Evolutionary conservation across 2,797 vertebrate species (phyloP), one percentile per base, ranked within the genome.

Genomic region (Aplochiton taeniatus): DNA sequence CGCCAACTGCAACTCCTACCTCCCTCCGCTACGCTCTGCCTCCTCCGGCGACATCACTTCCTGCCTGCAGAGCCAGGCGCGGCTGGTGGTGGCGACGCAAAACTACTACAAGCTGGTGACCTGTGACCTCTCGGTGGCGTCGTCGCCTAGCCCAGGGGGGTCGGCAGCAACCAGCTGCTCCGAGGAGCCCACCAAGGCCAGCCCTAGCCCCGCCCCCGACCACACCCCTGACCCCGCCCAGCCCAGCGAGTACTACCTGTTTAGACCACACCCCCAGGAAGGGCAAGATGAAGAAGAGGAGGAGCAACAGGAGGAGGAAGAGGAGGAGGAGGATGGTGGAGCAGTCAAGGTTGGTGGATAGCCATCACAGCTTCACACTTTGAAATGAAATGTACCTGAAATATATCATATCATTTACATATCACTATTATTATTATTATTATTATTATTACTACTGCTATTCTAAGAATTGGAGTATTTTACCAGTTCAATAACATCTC

Each of bases 91-190:
- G 69, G 94, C 97, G 89, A 98, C 96, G 11, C 97, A 99, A 83
- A 98, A 99, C 90, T 99, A 99, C 76, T 99, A 99, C 68, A 98
- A 98, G 73, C 88, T 99, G 82, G 97, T 99, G 68, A 98, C 97
- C 0, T 98, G 97, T 52, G 97, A 99, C 86, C 88, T 99, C 54
- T 98, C 96, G 9, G 96, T 96, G 48, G 97, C 98, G 75, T 98
- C 97, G 0, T 96, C 97, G 0, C 96, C 96, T 1, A 98, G 96
- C 76, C 96, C 96, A 0, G 95, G 87, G 0, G 95, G 95, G 47
- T 98, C 97, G 11, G 96, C 96, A 0, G 93, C 94, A 78, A 94
- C 96, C 72, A 98, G 97, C 86, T 97, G 95, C 88, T 98, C 96
- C 0, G 96, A 97, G 53, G 96, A 98, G 68, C 94, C 93, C 74